Base-by-base conservation (phyloP, 2,113 vertebrate genomes). In the Ammospiza caudacuta region DNA sequence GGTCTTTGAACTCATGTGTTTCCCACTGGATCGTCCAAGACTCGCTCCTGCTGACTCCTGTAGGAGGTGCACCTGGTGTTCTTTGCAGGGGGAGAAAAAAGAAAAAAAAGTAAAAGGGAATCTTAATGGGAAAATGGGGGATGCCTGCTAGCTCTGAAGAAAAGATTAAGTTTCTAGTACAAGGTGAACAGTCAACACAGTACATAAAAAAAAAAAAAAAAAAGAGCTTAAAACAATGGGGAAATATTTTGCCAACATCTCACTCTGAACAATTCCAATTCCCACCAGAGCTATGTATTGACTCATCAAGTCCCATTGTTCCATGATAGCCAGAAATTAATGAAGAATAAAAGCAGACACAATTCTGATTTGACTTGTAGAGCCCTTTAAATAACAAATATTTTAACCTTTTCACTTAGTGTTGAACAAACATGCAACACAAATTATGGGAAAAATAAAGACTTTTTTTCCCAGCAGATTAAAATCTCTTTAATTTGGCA, bases 381-480 rank as follows among this genome's bases (percentile, higher is more conserved):
- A 80, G 70, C 21, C 78, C 59, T 69, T 77, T 27, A 33, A 73
- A 51, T 78, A 89, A 54, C 20, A 80, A 79, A 7, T 9, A 46
- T 74, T 84, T 91, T 91, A 96, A 92, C 31, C 80, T 96, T 96
- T 94, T 44, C 39, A 92, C 95, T 87, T 83, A 59, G 76, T 79
- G 87, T 89, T 25, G 92, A 96, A 95, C 51, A 75, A 93, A 81
- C 15, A 35, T 2, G 17, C 21, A 35, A n/a, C 22, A 31, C 58
- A 96, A 83, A 96, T 81, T 72, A 85, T 9, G 12, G 75, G 85
- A 87, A 72, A 64, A 2, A 8, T 43, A 43, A 73, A 35, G 9
- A 22, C 7, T 3, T 70, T 79, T 84, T 62, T 79, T 43, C 59
- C 23, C 33, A 76, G 49, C 49, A 73, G 78, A 64, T 74, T 83